phyloP scores from a whole-genome alignment of 2,797 vertebrate species.

The Florisuga fusca region DNA sequence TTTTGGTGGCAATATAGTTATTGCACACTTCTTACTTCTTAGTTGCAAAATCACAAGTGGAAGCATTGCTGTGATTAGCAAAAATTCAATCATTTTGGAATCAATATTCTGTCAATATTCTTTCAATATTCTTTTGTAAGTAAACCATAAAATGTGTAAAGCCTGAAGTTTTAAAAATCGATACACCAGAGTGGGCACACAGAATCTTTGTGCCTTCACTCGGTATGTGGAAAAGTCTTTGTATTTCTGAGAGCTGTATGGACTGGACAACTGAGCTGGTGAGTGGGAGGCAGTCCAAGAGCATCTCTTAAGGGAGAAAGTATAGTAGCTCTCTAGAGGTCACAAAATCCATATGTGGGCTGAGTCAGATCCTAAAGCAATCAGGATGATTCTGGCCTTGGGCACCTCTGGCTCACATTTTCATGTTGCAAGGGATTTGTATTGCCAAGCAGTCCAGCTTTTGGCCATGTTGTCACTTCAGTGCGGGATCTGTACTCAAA shows the following conservation, averaged over 20 bases:
- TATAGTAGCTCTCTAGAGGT: not conserved
- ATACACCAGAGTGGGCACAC: not conserved
- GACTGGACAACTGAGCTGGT: not conserved
- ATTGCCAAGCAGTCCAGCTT: not conserved
- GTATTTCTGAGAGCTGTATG: not conserved
- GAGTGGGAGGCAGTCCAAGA: not conserved
- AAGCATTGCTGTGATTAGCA: not conserved
- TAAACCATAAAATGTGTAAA: not conserved
- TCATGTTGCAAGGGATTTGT: not conserved
- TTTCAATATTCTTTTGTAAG: not conserved
- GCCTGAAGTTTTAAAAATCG: not conserved
- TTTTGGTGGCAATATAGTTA: not conserved
- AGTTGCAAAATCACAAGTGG: not conserved
- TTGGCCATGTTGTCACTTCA: not conserved
- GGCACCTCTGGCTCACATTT: not conserved
- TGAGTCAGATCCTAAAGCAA: not conserved
- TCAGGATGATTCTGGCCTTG: not conserved
- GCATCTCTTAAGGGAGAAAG: not conserved
- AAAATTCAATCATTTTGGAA: not conserved
- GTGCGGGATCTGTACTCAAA: not conserved
- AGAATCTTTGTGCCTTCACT: not conserved
- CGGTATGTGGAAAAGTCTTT: not conserved
- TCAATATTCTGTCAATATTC: not conserved
- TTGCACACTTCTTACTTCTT: not conserved
- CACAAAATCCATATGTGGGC: accelerated